Evolutionary conservation across 2,888 invertebrate genomes (phyloP).

Genomic region (Mesorhabditis belari): DNA sequence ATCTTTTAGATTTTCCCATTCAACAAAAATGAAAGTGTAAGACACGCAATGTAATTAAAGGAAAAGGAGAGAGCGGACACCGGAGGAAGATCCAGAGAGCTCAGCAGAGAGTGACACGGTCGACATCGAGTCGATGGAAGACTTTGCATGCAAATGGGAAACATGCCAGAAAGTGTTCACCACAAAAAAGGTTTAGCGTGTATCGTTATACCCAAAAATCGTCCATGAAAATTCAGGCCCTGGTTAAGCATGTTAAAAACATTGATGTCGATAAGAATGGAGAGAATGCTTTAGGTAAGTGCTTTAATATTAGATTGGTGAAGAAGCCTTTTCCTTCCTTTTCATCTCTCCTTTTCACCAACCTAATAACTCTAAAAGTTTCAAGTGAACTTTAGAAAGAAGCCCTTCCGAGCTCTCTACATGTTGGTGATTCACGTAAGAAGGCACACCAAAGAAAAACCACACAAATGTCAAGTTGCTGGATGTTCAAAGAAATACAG

Average conservation of each 20-base stretch:
- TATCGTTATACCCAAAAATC: not conserved
- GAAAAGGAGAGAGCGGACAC: no score
- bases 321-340: not conserved
- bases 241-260: constrained; percentile 29
- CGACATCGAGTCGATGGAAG: constrained; percentile 24
- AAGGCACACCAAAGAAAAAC: constrained; percentile 94
- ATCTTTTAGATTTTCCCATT: no score
- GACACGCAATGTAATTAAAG: no score
- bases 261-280: constrained; percentile 37
- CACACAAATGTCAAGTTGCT: constrained; percentile 95
- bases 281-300: constrained; percentile 21
- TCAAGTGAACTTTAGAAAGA: constrained; percentile 20
- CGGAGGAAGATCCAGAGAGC: not conserved
- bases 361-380: constrained; percentile 11
- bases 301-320: no score
- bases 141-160: constrained; percentile 25
- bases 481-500: constrained; percentile 95
- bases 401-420: constrained; percentile 78
- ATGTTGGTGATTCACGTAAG: constrained; percentile 99
- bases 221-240: constrained; percentile 8
- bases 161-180: constrained; percentile 16
- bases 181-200: constrained; percentile 17
- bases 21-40: no score
- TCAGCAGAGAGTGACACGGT: constrained; percentile 8
- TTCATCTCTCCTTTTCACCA: not conserved